Conservation (phyloP, 2,113 vertebrate species). For the Nipponia nippon region DNA sequence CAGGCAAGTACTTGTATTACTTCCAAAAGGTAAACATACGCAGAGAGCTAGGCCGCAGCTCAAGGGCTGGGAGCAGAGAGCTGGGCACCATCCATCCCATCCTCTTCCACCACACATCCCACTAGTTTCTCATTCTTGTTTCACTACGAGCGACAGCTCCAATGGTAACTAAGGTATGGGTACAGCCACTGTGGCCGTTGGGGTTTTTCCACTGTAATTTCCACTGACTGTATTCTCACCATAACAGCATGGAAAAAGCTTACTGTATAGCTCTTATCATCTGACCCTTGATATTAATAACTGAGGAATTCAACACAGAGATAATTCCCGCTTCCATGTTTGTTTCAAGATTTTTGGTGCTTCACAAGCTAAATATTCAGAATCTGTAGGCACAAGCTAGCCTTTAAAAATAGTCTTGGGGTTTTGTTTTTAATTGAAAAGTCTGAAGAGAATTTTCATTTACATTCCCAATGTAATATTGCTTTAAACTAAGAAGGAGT, state of each 20-base stretch:
- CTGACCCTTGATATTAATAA: background rate
- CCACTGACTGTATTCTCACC: background rate
- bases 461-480: background rate
- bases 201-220: background rate
- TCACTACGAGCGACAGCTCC: background rate
- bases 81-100: background rate
- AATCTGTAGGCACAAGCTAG: background rate
- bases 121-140: background rate
- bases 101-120: background rate
- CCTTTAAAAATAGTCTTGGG: background rate
- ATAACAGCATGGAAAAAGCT: background rate
- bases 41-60: background rate
- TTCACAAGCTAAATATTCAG: background rate
- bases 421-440: background rate
- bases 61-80: background rate
- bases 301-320: background rate
- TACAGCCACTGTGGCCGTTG: background rate
- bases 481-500: background rate
- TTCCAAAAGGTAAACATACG: background rate
- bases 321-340: background rate
- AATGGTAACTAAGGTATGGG: background rate
- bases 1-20: background rate
- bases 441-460: background rate
- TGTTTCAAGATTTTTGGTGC: background rate
- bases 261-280: background rate